Percentiles rank a stretch among this genome's conserved stretches.
Conservation (phyloP, 1,140 invertebrate species). For the Polypedilum vanderplanki region DNA sequence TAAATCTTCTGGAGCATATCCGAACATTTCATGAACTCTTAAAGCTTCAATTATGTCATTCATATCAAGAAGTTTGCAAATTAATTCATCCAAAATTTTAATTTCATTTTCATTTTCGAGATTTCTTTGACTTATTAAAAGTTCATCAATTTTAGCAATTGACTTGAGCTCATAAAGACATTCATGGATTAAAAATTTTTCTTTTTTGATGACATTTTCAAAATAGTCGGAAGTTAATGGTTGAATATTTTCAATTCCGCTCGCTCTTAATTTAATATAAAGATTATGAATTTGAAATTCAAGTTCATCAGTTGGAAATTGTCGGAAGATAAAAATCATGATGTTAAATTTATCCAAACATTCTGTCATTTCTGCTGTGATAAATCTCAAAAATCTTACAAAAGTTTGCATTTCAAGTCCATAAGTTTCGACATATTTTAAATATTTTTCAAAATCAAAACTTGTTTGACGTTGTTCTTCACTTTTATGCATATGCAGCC, state of each 20-base stretch:
- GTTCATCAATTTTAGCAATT: slow-evolving; percentile 41
- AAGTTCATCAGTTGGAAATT: slow-evolving; percentile 42
- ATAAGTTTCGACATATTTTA: slow-evolving; percentile 37
- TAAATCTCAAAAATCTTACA: slow-evolving; percentile 36
- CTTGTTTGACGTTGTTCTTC: neutral
- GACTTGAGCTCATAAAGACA: slow-evolving; percentile 41
- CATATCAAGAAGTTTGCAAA: slow-evolving; percentile 41
- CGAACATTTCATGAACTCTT: slow-evolving; percentile 46
- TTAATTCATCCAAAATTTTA: slow-evolving; percentile 35
- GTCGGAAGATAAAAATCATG: slow-evolving; percentile 37
- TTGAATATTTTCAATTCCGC: slow-evolving; percentile 28
- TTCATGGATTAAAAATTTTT: slow-evolving; percentile 40
- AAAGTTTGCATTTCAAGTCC: slow-evolving; percentile 38
- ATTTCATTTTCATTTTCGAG: slow-evolving; percentile 33
- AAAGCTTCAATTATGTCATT: slow-evolving; percentile 45
- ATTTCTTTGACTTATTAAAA: slow-evolving; percentile 36
- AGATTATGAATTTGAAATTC: slow-evolving; percentile 43
- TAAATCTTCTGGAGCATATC: slow-evolving; percentile 43
- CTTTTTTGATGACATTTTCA: slow-evolving; percentile 40
- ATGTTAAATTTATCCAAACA: slow-evolving; percentile 37
- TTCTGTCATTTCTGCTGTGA: slow-evolving; percentile 34
- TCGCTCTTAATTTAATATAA: slow-evolving; percentile 32
- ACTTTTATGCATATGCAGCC: slow-evolving; percentile 35
- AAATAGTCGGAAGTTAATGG: slow-evolving; percentile 43
- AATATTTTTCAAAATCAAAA: slow-evolving; percentile 36